These are phyloP conservation scores for Lepidonotus clava DNA, from an alignment of 2,888 invertebrate species.

Conservation along the genomic window DNA sequence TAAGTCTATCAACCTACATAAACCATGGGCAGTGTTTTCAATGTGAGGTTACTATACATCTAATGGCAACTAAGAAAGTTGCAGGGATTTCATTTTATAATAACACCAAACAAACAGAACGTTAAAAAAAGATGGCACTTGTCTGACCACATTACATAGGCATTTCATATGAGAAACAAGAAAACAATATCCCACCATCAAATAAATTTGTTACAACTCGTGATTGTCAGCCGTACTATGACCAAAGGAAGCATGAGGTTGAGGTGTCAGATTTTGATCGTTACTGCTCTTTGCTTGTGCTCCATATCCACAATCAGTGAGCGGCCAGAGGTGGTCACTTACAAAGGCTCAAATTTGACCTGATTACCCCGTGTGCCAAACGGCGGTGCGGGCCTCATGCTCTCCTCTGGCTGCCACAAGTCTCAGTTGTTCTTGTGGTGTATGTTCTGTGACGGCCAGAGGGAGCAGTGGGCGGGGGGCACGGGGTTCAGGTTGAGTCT, in stretches of 20 bases:
- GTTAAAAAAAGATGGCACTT: no score
- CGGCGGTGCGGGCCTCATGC: background rate
- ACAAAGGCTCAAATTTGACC: constrained; percentile 16
- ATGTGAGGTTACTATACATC: no score
- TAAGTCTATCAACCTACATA: no score
- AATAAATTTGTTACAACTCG: background rate
- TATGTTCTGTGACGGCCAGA: constrained; percentile 45
- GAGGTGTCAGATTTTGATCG: no score
- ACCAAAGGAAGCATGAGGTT: constrained; percentile 1
- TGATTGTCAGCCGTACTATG: background rate
- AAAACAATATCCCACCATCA: no score
- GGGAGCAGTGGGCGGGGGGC: constrained; percentile 34
- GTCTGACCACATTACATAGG: no score
- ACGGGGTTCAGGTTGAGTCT: constrained; percentile 40
- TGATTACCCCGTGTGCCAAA: background rate
- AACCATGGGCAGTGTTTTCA: no score
- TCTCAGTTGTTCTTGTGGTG: constrained; percentile 44
- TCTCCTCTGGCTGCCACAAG: constrained; percentile 30
- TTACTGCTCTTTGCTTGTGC: no score
- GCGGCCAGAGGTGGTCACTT: background rate
- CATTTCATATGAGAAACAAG: background rate
- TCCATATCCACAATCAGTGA: no score
- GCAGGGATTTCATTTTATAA: no score
- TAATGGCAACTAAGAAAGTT: no score
- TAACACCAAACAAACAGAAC: no score